Conservation (phyloP, 2,888 invertebrate genomes). For the Sericinus montela region DNA sequence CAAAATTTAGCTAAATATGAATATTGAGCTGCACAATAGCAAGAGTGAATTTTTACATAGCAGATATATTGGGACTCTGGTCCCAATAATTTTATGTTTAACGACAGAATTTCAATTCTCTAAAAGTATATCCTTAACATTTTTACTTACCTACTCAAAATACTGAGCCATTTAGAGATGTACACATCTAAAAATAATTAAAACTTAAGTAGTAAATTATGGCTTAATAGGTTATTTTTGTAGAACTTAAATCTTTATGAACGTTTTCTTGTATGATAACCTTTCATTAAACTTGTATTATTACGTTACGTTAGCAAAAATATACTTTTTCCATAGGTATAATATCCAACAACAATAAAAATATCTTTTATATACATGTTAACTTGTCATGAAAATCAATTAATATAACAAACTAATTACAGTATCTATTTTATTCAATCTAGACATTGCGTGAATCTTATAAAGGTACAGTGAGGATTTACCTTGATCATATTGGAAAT, state of each 20-base stretch:
- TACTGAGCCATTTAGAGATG: neutral
- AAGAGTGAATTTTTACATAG: no score
- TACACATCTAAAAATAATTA: conserved; percentile 2
- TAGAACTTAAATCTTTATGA: no score
- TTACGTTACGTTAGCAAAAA: no score
- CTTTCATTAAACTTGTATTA: neutral
- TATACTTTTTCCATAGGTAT: no score
- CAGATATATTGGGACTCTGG: no score
- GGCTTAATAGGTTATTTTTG: no score
- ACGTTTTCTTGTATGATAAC: neutral
- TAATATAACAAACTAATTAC: neutral
- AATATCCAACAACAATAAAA: no score
- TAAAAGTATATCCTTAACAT: no score
- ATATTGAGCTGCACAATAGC: no score
- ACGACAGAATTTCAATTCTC: no score
- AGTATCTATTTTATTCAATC: conserved; percentile 21
- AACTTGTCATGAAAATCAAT: conserved; percentile 8
- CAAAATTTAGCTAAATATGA: no score
- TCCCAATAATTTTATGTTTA: no score
- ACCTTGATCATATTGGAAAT: conserved; percentile 50
- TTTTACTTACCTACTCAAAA: conserved; percentile 1
- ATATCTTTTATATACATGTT: neutral
- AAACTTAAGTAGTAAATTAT: neutral
- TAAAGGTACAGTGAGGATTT: conserved; percentile 28
- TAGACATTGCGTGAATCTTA: conserved; percentile 18